Percentiles rank a stretch among this genome's conserved stretches.
phyloP scores from a whole-genome alignment of 2,113 vertebrate species.

The Microcebus murinus region DNA sequence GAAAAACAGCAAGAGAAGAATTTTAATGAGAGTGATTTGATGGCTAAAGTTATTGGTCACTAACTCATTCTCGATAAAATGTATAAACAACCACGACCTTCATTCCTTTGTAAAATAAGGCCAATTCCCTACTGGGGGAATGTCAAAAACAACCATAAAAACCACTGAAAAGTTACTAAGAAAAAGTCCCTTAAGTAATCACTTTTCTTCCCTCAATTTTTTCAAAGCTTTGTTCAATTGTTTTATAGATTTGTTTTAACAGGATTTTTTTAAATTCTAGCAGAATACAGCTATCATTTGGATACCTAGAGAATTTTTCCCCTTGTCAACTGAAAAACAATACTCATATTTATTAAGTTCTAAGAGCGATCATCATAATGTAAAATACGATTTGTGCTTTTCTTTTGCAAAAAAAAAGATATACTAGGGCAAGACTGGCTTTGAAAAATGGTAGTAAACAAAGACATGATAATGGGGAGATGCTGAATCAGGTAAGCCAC shows the following conservation, averaged over 20 bases:
- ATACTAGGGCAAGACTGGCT: conserved; percentile 33
- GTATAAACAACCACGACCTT: neutral
- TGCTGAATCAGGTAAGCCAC: conserved; percentile 63
- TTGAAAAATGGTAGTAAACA: conserved; percentile 62
- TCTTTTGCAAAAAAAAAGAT: neutral
- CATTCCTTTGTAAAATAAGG: conserved; percentile 15
- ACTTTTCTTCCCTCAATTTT: neutral
- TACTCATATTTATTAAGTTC: conserved; percentile 52
- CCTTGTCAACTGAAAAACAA: conserved; percentile 50
- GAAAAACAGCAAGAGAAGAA: neutral
- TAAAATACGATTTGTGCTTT: conserved; percentile 55
- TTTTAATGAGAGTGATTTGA: neutral
- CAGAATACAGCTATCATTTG: neutral
- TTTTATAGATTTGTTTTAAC: neutral
- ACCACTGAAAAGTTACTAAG: neutral
- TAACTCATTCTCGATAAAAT: neutral
- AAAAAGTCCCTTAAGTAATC: neutral
- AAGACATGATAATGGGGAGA: conserved; percentile 56
- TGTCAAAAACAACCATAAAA: conserved; percentile 15
- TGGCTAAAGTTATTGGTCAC: neutral
- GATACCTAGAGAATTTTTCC: neutral
- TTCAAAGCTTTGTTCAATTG: neutral
- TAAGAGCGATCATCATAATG: conserved; percentile 41
- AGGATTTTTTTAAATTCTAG: conserved; percentile 29
- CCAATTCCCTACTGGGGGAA: neutral